A percentile compares a stretch with the other conserved stretches of the same genome.
Evolutionary conservation across 2,797 vertebrate genomes (phyloP).

Genomic region (Erpetoichthys calabaricus): DNA sequence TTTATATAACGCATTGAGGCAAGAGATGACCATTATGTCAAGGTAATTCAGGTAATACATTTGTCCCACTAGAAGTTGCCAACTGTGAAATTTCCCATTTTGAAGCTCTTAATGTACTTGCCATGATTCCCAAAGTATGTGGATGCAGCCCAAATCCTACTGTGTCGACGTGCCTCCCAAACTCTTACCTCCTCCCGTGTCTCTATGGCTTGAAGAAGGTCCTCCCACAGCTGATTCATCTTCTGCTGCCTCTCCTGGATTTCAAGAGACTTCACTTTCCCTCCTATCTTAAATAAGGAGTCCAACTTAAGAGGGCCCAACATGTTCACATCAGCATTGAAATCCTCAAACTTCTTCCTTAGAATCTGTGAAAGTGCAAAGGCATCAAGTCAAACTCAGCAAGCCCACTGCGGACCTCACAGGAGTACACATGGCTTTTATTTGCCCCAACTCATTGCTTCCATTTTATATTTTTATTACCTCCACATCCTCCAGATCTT

Average conservation of each 20-base stretch:
- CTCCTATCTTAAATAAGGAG: conserved; percentile 39
- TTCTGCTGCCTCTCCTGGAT: conserved; percentile 40
- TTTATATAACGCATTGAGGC: no score
- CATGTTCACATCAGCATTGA: conserved; percentile 52
- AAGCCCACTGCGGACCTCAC: neutral
- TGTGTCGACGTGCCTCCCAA: no score
- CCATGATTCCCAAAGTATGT: no score
- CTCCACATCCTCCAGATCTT: conserved; percentile 46
- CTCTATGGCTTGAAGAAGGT: conserved; percentile 44
- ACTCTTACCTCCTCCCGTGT: conserved; percentile 51
- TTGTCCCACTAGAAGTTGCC: no score
- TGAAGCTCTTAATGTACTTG: no score
- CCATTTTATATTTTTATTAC: conserved; percentile 31
- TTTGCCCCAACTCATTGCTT: no score
- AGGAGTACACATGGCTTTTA: neutral
- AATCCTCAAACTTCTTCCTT: conserved; percentile 65
- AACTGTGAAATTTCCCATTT: no score
- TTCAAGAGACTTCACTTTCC: conserved; percentile 33
- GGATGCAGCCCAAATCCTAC: no score
- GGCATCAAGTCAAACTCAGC: neutral
- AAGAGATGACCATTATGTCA: no score
- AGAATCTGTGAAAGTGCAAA: conserved; percentile 40
- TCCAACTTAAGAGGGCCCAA: conserved; percentile 57
- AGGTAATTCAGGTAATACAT: no score
- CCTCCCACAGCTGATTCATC: conserved; percentile 52